Percentiles rank a stretch among this genome's conserved stretches.
Evolutionary conservation across 2,888 invertebrate genomes (phyloP).

Genomic region (Notodonta dromedarius): DNA sequence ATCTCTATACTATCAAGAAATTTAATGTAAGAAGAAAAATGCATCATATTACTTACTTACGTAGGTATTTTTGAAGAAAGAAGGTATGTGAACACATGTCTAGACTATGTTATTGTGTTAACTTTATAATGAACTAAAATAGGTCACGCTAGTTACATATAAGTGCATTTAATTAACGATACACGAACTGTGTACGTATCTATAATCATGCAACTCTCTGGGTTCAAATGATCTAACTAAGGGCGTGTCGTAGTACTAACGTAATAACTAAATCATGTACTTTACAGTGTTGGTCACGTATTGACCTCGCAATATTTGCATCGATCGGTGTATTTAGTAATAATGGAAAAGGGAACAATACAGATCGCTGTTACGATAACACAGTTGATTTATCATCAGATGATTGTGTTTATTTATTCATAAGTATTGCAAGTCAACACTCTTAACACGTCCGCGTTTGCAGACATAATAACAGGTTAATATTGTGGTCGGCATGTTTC

Average conservation of each 20-base stretch:
- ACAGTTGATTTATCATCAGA: no score
- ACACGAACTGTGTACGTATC: conserved; percentile 7
- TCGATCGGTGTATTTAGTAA: conserved; percentile 23
- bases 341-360: conserved; percentile 40
- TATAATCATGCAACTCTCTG: not conserved
- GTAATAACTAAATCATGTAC: not conserved
- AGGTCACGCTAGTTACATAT: not conserved
- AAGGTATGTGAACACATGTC: no score
- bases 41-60: no score
- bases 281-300: conserved; percentile 1
- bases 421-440: not conserved
- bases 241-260: not conserved
- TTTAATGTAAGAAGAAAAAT: no score
- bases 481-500: conserved; percentile 29
- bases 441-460: not conserved
- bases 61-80: no score
- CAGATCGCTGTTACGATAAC: conserved; percentile 24
- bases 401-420: not conserved
- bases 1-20: no score
- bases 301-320: conserved; percentile 15
- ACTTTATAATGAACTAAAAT: not conserved
- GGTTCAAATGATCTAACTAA: not conserved
- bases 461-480: conserved; percentile 8
- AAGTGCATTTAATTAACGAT: conserved; percentile 2
- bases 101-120: not conserved